Evolutionary conservation across 2,113 vertebrate species (phyloP), one percentile per base, ranked within the genome.

Genomic region (Phocoena sinus): DNA sequence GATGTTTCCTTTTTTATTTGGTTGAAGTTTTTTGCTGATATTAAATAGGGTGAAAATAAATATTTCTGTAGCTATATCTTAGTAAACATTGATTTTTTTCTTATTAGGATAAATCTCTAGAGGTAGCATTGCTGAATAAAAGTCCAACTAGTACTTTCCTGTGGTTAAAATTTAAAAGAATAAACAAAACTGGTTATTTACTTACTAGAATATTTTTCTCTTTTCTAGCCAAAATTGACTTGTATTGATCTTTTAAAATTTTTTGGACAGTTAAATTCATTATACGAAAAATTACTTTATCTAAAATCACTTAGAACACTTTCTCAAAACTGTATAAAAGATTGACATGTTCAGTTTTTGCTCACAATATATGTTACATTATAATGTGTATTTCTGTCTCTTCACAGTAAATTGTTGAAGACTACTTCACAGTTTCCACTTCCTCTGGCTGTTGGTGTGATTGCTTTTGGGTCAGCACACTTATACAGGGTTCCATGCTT

Each of bases 401-500:
- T 88, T 98, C 97, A 12, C 99, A 99, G 99, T 98, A 99, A 99
- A 98, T 98, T 99, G 67, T 98, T 99, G 98, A 98, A 98, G 98
- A 98, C 99, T 14, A 97, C 98, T 58, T 98, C 99, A 70, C 97
- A 98, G 80, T 98, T 99, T 91, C 99, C 99, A 68, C 98, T 99
- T 50, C 99, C 99, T 70, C 95, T 99, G 97, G 99, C 99, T 79
- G 86, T 99, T 63, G 98, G 98, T 92, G 98, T 99, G 98, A 98
- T 99, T 97, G 99, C 99, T 86, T 99, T 99, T 95, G 99, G 99
- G 97, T 98, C 98, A 3, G 97, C 99, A 74, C 99, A 99, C 98
- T 99, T 99, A 73, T 99, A 99, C 98, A 99, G 99, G 98, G 98
- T 99, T 95, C 98, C 99, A 17, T 98, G 99, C 97, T 99, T 99